Evolutionary conservation across 1,140 invertebrate species (phyloP), one percentile per base, ranked within the genome.

Genomic region (Hormaphis cornu): DNA sequence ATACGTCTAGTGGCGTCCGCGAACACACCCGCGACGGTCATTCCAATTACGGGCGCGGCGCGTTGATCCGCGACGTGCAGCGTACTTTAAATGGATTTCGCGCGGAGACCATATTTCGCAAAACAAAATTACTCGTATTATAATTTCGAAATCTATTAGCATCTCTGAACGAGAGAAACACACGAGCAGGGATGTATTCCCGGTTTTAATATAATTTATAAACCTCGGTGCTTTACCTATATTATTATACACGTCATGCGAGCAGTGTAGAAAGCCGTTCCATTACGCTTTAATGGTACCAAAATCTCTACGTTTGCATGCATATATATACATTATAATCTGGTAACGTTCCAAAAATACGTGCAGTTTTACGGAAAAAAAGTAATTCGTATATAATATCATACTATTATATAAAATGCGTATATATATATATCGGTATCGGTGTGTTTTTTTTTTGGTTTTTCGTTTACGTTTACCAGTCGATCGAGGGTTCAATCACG

Each of bases 141-240:
- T 48, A 66, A 66, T 66, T 66, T 66, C 61, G 35, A 66, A 66
- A 66, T 66, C 61, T 66, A 44, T 66, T 66, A 66, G 61, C 61
- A 66, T 66, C 61, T 66, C 61, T 30, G 50, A 66, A 66, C 35
- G 61, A 66, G 42, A 50, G 26, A 35, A 3, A 6, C 44, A 3
- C 7, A 8, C 12, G 28, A 48, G 14, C 8, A n/a, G 44, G 28
- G 18, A 48, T 66, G 50, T 66, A 50, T 66, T n/a, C n/a, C n/a
- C 3, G 28, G 61, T 66, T 66, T 66, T 66, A 66, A 66, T 48
- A n/a, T 48, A 66, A 66, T 66, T 66, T 44, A 48, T 66, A 66
- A 66, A 66, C 61, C 61, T 33, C 44, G 24, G 12, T 37, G 20
- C 12, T 14, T 28, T n/a, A n/a, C 12, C 18, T 28, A n/a, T n/a